Evolutionary conservation across 2,888 invertebrate species (phyloP).

Genomic region (Lithophane leautieri): DNA sequence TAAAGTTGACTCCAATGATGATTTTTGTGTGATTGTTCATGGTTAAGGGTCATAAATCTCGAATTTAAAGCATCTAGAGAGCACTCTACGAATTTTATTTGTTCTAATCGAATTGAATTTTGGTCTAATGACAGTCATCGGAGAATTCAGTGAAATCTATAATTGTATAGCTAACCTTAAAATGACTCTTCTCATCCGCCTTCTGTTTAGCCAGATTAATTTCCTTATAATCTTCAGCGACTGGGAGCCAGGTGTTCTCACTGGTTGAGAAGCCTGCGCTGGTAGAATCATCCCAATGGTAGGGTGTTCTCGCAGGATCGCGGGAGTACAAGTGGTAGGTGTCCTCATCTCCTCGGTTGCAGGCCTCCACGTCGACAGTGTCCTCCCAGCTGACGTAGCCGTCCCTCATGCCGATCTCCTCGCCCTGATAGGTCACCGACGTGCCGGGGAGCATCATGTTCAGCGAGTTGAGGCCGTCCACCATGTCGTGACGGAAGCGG

Average conservation of each 20-base stretch:
- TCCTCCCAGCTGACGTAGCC: conserved; percentile 90
- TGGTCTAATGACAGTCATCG: background rate
- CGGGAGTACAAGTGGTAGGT: conserved; percentile 89
- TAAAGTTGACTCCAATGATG: background rate
- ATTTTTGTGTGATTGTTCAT: background rate
- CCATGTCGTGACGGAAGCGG: conserved; percentile 91
- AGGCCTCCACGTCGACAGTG: conserved; percentile 90
- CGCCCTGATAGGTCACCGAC: conserved; percentile 95
- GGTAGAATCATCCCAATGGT: conserved; percentile 91
- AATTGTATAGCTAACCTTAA: conserved; percentile 75
- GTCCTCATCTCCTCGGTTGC: conserved; percentile 88
- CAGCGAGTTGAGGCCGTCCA: conserved; percentile 93
- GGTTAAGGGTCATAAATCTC: background rate
- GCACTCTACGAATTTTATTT: background rate
- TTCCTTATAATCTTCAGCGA: conserved; percentile 90
- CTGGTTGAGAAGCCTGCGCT: conserved; percentile 91
- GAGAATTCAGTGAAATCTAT: background rate
- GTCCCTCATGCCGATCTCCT: conserved; percentile 94
- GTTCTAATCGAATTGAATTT: background rate
- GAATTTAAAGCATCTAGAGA: background rate
- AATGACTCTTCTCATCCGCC: conserved; percentile 86
- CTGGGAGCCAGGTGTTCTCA: conserved; percentile 92
- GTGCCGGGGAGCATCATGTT: conserved; percentile 94
- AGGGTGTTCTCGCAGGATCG: conserved; percentile 92
- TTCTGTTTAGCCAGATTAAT: conserved; percentile 91